phyloP scores from a whole-genome alignment of 2,113 vertebrate species.

The Salvator merianae region DNA sequence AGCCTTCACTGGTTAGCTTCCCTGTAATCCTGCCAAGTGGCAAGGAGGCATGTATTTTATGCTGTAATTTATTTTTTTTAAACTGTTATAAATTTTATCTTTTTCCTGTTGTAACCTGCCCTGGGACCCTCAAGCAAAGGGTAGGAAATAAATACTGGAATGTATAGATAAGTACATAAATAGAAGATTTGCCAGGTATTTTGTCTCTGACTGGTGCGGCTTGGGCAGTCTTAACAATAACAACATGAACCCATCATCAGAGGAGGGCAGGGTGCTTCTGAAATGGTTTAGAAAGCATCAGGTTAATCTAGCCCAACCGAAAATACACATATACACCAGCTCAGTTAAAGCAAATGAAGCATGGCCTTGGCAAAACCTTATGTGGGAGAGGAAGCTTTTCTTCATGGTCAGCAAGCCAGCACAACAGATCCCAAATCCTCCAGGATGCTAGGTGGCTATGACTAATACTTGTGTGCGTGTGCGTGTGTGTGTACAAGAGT shows the following conservation, averaged over 20 bases:
- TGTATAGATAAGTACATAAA: no score
- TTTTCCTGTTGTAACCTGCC: no score
- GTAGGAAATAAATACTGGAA: no score
- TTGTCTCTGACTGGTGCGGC: no score
- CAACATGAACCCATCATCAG: background rate
- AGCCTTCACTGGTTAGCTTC: no score
- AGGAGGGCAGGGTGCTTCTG: background rate
- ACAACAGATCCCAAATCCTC: slow-evolving; percentile 33
- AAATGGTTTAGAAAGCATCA: background rate
- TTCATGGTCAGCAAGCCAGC: slow-evolving; percentile 46
- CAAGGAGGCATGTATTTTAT: no score
- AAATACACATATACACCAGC: background rate
- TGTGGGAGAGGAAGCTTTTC: slow-evolving; percentile 44
- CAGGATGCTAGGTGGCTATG: slow-evolving; percentile 32
- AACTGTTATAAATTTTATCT: no score
- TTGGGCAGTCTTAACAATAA: background rate
- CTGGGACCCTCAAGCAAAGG: no score
- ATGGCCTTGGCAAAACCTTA: slow-evolving; percentile 39
- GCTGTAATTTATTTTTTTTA: no score
- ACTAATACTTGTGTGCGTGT: slow-evolving; percentile 2
- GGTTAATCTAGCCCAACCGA: background rate
- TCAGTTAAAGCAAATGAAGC: background rate
- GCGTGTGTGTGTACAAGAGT: background rate
- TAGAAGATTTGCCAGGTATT: no score
- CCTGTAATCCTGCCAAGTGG: no score